Base-by-base conservation (phyloP, 2,888 invertebrate species). In the Andrena haemorrhoa region DNA sequence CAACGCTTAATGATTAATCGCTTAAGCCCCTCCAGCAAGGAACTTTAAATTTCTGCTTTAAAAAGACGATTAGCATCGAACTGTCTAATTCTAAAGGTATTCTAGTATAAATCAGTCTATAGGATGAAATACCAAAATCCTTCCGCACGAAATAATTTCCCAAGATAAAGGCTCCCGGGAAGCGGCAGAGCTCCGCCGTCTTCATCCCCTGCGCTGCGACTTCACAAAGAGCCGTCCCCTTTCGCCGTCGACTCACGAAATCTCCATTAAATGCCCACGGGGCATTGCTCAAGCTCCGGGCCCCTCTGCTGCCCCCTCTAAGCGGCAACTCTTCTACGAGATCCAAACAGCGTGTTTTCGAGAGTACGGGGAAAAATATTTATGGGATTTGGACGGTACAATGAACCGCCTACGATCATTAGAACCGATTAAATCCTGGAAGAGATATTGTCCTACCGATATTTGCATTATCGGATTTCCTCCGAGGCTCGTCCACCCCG, bases 361-460 rank as follows among this genome's bases (percentile, higher is more conserved):
- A 91, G 91, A 92, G 92, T 91, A 91, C 91, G 79, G 82, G 87
- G 87, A 90, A 93, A 92, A 93, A 93, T 93, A 93, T 93, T 93
- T 91, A 93, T 91, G 90, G 92, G 92, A 93, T 93, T 92, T 89
- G 70, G n/a, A 23, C 33, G 71, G 72, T 26, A 79, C 66, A 82
- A 74, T 33, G 72, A 76, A 35, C 61, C 49, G 56, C 29, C 33
- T 8, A 63, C 68, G 78, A 79, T 86, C 90, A 90, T 91, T 91
- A 91, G 87, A 75, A 75, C 75, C 88, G 91, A 91, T 91, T 90
- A 90, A 88, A 85, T 79, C 86, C 63, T 26, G 69, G 69, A 49
- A 35, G 10, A 20, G 75, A 88, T 76, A 84, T 86, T 87, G 75
- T 87, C 74, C 81, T 31, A 60, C 41, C 16, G 82, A 69, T 80